Evolutionary conservation across 2,113 vertebrate genomes (phyloP).

Genomic region (Crotophaga sulcirostris): DNA sequence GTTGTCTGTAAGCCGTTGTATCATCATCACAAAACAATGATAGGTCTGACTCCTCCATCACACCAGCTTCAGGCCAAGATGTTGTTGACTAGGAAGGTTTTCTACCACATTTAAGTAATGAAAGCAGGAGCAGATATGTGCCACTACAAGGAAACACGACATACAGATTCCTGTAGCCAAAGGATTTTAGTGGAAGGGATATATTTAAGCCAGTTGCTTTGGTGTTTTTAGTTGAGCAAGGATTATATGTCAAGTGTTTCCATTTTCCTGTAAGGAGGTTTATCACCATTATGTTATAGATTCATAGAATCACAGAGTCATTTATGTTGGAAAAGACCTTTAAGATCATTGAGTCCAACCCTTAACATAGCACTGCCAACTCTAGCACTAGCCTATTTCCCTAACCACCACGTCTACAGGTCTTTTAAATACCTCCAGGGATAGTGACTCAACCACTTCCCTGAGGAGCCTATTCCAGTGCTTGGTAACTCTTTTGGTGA

Average conservation of each 20-base stretch:
- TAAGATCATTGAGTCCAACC: too few relatives aligned
- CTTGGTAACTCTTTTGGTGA: too few relatives aligned
- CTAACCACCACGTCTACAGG: too few relatives aligned
- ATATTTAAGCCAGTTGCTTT: background rate
- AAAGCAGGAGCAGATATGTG: background rate
- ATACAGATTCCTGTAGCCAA: background rate
- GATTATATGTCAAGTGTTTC: background rate
- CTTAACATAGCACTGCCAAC: too few relatives aligned
- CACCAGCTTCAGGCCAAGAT: background rate
- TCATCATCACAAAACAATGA: background rate
- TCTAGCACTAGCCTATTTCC: too few relatives aligned
- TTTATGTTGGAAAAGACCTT: too few relatives aligned
- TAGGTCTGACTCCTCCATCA: background rate
- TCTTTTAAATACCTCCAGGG: too few relatives aligned
- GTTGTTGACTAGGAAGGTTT: fast-evolving
- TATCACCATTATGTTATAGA: background rate
- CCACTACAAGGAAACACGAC: background rate
- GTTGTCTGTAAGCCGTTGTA: background rate
- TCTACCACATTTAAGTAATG: background rate
- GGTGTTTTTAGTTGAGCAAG: background rate
- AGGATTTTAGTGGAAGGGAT: background rate
- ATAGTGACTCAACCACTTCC: too few relatives aligned
- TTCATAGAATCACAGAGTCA: too few relatives aligned
- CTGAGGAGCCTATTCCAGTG: too few relatives aligned
- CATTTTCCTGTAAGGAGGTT: background rate